phyloP scores from a whole-genome alignment of 2,113 vertebrate species.

The Lichenostomus cassidix region DNA sequence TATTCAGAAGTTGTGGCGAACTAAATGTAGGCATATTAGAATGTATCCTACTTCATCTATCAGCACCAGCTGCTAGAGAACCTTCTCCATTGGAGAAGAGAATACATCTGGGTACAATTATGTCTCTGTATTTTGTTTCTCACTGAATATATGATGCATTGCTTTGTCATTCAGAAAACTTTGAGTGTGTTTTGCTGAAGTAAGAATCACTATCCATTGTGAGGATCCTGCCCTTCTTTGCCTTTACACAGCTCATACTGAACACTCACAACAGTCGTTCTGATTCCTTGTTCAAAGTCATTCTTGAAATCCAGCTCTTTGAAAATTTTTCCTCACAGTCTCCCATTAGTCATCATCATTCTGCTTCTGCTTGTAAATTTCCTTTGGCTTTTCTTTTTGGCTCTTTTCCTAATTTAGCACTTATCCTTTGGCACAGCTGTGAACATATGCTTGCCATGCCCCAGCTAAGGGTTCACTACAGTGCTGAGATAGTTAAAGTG shows the following conservation, averaged over 20 bases:
- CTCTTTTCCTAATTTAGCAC: neutral
- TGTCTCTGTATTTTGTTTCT: neutral
- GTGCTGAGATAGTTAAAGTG: neutral
- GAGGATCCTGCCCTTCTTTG: neutral
- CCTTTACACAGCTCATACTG: neutral
- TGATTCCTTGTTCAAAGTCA: neutral
- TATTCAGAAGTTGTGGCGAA: neutral
- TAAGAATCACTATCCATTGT: neutral
- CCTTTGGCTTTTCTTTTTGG: neutral
- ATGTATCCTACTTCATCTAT: neutral
- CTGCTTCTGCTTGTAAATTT: neutral
- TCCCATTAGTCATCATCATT: neutral
- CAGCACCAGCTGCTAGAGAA: neutral
- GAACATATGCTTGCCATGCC: neutral
- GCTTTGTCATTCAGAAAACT: neutral
- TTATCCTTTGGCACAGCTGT: neutral
- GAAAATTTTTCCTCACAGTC: neutral
- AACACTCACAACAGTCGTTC: neutral
- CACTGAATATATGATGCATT: neutral
- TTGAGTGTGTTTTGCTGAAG: neutral
- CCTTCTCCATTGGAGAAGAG: neutral
- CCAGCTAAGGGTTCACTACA: neutral
- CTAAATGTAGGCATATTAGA: neutral
- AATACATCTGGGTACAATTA: neutral
- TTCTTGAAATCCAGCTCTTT: neutral